A percentile compares a stretch with the other conserved stretches of the same genome.
Evolutionary conservation across 2,888 invertebrate genomes (phyloP).

Genomic region (Sussaba pulchella): DNA sequence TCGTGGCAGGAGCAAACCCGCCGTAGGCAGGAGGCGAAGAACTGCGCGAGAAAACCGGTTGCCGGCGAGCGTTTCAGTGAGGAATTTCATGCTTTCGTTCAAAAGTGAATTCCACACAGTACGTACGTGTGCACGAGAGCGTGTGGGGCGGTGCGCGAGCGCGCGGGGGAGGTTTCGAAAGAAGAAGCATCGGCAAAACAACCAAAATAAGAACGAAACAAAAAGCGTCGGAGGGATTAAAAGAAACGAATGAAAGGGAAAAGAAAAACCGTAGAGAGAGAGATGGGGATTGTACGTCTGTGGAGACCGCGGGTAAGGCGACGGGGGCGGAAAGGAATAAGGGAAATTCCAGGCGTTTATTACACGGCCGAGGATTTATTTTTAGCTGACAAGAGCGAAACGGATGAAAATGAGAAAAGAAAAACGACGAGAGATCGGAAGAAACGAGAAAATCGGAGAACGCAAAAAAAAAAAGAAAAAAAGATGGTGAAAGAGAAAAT

Average conservation of each 20-base stretch:
- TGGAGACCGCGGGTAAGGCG: conserved; percentile 8
- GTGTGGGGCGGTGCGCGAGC: background rate
- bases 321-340: conserved; percentile 15
- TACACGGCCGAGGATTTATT: conserved; percentile 62
- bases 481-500: conserved; percentile 12
- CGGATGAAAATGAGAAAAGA: conserved; percentile 31
- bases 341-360: conserved; percentile 60
- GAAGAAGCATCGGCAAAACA: conserved; percentile 16
- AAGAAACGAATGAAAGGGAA: conserved; percentile 33
- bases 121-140: background rate
- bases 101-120: conserved; percentile 68
- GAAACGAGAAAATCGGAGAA: conserved; percentile 23
- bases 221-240: conserved; percentile 22
- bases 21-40: conserved; percentile 26
- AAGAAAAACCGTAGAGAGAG: conserved; percentile 19
- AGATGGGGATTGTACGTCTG: background rate
- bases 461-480: background rate
- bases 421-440: conserved; percentile 5
- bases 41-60: conserved; percentile 64
- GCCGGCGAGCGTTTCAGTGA: conserved; percentile 61
- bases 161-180: conserved; percentile 37
- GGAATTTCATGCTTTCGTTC: conserved; percentile 67
- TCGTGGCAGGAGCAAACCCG: conserved; percentile 11
- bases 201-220: conserved; percentile 4
- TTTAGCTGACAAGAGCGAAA: conserved; percentile 48